Percentiles rank a stretch among this genome's conserved stretches.
phyloP scores from a whole-genome alignment of 2,113 vertebrate genomes.

The Xenopus borealis region DNA sequence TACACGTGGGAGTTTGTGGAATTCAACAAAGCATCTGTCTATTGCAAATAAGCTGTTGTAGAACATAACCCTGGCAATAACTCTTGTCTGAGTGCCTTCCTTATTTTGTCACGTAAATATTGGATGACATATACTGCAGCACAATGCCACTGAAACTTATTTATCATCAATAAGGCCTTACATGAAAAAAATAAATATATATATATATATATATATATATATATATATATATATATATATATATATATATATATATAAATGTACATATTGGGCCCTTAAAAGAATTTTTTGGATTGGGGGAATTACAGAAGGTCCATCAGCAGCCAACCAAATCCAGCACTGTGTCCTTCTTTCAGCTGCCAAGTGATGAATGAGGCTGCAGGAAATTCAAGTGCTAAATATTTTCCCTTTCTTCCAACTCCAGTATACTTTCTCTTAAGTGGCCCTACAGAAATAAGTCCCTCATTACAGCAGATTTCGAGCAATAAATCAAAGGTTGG shows the following conservation, averaged over 20 bases:
- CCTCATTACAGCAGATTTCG: conserved; percentile 12
- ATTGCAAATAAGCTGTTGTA: too few species aligned
- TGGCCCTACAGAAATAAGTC: background rate
- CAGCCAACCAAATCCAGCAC: background rate
- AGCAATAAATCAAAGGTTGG: conserved; percentile 18
- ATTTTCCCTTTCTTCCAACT: conserved; percentile 8
- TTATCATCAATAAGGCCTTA: too few species aligned
- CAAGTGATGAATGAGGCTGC: background rate
- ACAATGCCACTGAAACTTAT: too few species aligned
- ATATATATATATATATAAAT: background rate
- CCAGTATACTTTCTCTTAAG: conserved; percentile 11
- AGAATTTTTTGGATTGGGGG: background rate
- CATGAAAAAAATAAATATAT: background rate
- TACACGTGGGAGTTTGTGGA: too few species aligned
- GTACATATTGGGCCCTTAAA: background rate
- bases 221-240: background rate
- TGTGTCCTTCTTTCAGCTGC: background rate
- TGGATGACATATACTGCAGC: too few species aligned
- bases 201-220: background rate
- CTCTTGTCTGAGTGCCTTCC: too few species aligned
- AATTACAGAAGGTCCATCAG: background rate
- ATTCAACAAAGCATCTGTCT: too few species aligned
- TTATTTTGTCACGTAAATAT: too few species aligned
- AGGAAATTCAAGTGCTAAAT: conserved; percentile 14
- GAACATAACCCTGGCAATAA: too few species aligned